Conservation (phyloP, 2,113 vertebrate genomes). For the rabbit (Oryctolagus cuniculus) region DNA sequence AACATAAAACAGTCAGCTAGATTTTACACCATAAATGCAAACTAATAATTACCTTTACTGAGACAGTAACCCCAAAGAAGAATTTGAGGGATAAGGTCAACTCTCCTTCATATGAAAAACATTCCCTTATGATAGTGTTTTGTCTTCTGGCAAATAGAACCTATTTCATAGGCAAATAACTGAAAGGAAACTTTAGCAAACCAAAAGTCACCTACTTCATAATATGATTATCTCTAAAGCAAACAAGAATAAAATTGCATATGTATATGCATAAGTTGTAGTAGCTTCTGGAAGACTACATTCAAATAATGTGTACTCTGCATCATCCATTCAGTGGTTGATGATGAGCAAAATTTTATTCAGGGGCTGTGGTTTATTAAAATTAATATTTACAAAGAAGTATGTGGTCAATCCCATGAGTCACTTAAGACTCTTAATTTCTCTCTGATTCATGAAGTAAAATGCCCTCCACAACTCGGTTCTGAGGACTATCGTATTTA, state of each 20-base stretch:
- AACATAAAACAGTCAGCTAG: neutral
- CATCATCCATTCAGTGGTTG: neutral
- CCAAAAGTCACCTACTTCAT: neutral
- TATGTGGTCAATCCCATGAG: slow-evolving; percentile 18
- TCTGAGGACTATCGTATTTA: slow-evolving; percentile 68
- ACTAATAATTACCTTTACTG: neutral
- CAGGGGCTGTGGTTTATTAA: neutral
- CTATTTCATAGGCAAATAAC: neutral
- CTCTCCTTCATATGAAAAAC: neutral
- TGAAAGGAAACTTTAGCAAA: neutral
- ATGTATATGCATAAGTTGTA: neutral
- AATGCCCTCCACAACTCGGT: slow-evolving; percentile 72
- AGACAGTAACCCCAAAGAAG: neutral
- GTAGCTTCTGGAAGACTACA: neutral
- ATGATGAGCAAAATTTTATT: neutral
- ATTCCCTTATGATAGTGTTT: neutral
- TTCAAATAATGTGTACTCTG: neutral
- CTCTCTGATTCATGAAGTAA: slow-evolving; percentile 75
- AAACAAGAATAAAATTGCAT: slow-evolving; percentile 15
- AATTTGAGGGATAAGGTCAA: neutral
- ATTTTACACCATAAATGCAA: slow-evolving; percentile 6
- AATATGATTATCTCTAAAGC: neutral
- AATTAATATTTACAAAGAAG: neutral
- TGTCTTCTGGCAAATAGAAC: neutral
- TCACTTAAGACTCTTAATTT: slow-evolving; percentile 66